These are phyloP conservation scores for Macropus fuliginosus DNA, from an alignment of 2,797 vertebrate species.

Conservation along the genomic window DNA sequence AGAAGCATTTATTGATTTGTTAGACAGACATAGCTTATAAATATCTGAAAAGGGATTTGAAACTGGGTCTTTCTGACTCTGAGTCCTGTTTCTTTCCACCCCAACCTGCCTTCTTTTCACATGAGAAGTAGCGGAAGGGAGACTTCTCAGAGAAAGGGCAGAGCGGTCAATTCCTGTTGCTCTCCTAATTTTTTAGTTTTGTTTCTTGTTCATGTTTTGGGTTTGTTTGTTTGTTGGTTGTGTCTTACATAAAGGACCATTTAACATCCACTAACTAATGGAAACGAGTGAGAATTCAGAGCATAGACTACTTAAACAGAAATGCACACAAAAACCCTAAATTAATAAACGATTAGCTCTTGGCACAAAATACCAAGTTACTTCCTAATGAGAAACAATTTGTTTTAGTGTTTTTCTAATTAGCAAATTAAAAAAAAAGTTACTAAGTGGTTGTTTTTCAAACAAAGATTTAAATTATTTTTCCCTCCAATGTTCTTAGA, in stretches of 20 bases:
- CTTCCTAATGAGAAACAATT: slow-evolving; percentile 1
- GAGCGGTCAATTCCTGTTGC: background rate
- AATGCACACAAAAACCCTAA: background rate
- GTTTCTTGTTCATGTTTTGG: background rate
- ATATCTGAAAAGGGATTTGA: background rate
- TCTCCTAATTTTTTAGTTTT: background rate
- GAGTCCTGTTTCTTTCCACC: background rate
- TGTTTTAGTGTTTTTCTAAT: background rate
- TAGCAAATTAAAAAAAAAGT: background rate
- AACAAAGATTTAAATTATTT: background rate
- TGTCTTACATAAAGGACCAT: background rate
- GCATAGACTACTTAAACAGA: background rate
- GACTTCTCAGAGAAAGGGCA: background rate
- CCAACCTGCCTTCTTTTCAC: background rate
- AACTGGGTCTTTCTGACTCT: background rate
- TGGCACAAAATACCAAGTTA: background rate
- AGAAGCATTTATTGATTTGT: background rate
- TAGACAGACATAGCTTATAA: background rate
- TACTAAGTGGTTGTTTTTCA: background rate
- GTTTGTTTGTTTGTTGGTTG: background rate
- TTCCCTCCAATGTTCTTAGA: background rate
- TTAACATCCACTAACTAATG: background rate
- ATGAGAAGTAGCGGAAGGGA: background rate
- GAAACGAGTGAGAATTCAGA: background rate
- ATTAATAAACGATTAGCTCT: background rate